Evolutionary conservation across 2,888 invertebrate genomes (phyloP), one percentile per base, ranked within the genome.

Genomic region (Branchinecta sandiegonensis): DNA sequence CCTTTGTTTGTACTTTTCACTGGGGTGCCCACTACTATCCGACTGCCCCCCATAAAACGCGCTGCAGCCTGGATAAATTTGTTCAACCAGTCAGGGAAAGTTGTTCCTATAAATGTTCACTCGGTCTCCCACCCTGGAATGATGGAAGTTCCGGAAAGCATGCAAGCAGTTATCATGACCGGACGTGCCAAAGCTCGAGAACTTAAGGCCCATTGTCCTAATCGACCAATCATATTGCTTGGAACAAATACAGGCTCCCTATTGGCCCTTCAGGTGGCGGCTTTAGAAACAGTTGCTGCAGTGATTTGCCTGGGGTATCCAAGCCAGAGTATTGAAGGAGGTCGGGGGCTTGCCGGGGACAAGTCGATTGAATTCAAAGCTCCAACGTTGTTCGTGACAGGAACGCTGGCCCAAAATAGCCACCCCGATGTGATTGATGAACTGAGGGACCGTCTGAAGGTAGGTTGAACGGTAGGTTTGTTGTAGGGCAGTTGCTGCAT

Each of bases 271-370:
- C 74, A 84, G 83, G 83, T 88, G 6, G 85, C 88, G 1, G 81
- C 87, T 75, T 80, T 86, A 68, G 88, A 89, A 75, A 81, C 82
- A 66, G 85, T 90, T 10, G 81, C 84, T 37, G 87, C 88, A 67
- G 85, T 89, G 4, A 81, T 90, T 23, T 88, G 88, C 75, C 79
- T 90, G 71, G 90, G 90, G 0, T 89, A 90, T 76, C 88, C 90
- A 0, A 81, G 86, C 70, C 81, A 83, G 71, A 88, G 89, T 0
- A 81, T 86, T 0, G 85, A 85, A 73, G 90, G 89, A 8, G 81
- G 81, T 71, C 80, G 90, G 67, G 90, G 90, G 6, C 84, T 86
- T 69, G 85, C 88, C 0, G 88, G 89, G 73, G 90, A 90, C 77
- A 83, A 83, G 5, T 77, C 90, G 48, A 77, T 89, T 72, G 88